Evolutionary conservation across 2,113 vertebrate genomes (phyloP).

Genomic region (Dromaius novaehollandiae): DNA sequence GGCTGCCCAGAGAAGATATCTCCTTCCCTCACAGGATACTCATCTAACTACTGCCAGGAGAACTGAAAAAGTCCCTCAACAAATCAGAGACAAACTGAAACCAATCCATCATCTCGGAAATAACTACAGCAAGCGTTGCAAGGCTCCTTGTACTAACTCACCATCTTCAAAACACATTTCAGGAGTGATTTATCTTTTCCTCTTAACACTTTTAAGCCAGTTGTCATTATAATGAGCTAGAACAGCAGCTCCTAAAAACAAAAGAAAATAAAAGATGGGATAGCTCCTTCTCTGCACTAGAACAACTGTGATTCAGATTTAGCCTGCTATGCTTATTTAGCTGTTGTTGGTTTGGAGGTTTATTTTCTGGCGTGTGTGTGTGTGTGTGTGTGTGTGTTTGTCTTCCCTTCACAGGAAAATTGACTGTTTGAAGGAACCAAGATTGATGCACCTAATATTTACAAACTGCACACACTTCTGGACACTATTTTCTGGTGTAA

Average conservation of each 20-base stretch:
- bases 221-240: neutral
- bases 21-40: neutral
- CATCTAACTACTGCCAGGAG: neutral
- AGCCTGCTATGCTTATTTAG: neutral
- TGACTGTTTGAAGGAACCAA: slow-evolving; percentile 38
- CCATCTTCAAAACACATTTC: neutral
- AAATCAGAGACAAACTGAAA: neutral
- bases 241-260: neutral
- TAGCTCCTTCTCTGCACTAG: neutral
- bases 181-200: slow-evolving; percentile 31
- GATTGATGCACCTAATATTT: slow-evolving; percentile 59
- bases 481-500: slow-evolving; percentile 49
- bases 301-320: neutral
- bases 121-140: neutral
- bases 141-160: neutral
- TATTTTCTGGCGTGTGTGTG: neutral
- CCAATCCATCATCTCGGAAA: neutral
- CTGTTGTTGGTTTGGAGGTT: neutral
- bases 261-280: neutral
- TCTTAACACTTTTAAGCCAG: slow-evolving; percentile 17
- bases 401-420: slow-evolving; percentile 48
- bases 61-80: neutral
- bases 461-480: slow-evolving; percentile 6
- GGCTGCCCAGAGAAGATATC: neutral
- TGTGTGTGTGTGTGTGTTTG: neutral